Percentiles rank a stretch among this genome's conserved stretches.
Conservation (phyloP, 1,140 invertebrate genomes). For the Zaprionus tsacasi region DNA sequence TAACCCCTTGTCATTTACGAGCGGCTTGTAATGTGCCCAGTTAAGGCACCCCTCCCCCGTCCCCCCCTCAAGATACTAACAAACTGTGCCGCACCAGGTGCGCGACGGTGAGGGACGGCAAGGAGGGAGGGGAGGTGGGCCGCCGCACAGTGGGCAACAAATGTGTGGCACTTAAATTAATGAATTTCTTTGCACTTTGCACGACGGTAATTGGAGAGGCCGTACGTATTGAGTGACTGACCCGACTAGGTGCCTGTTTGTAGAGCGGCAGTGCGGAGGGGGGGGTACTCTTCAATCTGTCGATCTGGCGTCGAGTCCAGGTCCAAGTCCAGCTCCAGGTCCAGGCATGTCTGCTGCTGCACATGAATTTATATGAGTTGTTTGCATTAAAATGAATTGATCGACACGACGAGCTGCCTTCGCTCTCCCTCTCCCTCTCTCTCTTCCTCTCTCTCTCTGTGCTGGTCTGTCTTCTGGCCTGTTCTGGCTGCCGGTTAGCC, state of each 20-base stretch:
- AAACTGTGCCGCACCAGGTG: neutral
- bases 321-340: too few relatives aligned
- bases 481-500: slow-evolving; percentile 1
- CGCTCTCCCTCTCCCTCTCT: neutral
- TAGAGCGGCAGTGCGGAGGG: neutral
- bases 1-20: slow-evolving; percentile 26
- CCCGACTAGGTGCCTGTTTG: slow-evolving; percentile 3
- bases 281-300: slow-evolving; percentile 27
- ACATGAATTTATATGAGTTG: slow-evolving; percentile 82
- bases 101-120: neutral
- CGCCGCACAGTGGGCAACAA: slow-evolving; percentile 73
- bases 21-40: slow-evolving; percentile 31
- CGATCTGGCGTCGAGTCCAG: slow-evolving; percentile 33
- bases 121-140: too few relatives aligned
- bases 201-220: slow-evolving; percentile 44
- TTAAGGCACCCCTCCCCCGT: slow-evolving; percentile 1
- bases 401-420: slow-evolving; percentile 69
- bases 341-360: slow-evolving; percentile 36
- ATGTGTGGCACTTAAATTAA: slow-evolving; percentile 82
- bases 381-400: slow-evolving; percentile 82
- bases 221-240: slow-evolving; percentile 41
- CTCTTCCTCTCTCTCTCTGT: neutral
- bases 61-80: neutral
- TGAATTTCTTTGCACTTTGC: slow-evolving; percentile 81
- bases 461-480: slow-evolving; percentile 3